Percentiles rank a stretch among this genome's conserved stretches.
Evolutionary conservation across 2,797 vertebrate species (phyloP).

Genomic region (Spea hammondii): DNA sequence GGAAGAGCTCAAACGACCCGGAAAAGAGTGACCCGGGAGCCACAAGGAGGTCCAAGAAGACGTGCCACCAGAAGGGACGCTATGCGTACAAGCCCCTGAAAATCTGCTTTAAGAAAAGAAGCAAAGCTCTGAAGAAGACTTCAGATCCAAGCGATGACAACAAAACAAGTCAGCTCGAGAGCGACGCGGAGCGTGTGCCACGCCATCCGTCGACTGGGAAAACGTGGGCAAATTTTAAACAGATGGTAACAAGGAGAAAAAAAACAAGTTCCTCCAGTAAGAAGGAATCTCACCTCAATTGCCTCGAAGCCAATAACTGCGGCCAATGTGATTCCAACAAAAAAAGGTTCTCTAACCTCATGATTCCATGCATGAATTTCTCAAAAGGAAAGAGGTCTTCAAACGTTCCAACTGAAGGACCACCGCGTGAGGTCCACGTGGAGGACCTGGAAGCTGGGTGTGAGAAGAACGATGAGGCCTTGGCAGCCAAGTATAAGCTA

Average conservation of each 20-base stretch:
- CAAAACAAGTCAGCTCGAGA: constrained; percentile 16
- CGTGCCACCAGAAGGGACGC: constrained; percentile 56
- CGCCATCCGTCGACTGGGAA: constrained; percentile 43
- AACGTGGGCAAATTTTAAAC: constrained; percentile 70
- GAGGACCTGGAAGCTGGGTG: constrained; percentile 24
- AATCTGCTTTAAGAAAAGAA: constrained; percentile 74
- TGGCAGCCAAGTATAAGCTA: constrained; percentile 42
- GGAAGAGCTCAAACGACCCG: constrained; percentile 57
- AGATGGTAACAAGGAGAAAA: constrained; percentile 59
- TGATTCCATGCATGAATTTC: constrained; percentile 65
- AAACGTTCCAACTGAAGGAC: constrained; percentile 58
- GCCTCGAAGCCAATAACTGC: constrained; percentile 55
- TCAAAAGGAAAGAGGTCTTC: constrained; percentile 61
- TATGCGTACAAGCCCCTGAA: constrained; percentile 62
- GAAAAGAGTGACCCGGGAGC: constrained; percentile 57
- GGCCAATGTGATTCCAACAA: constrained; percentile 50
- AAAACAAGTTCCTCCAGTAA: constrained; percentile 57
- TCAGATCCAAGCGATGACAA: constrained; percentile 36
- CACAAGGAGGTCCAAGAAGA: constrained; percentile 41
- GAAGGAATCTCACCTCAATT: constrained; percentile 50
- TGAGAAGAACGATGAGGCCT: not conserved
- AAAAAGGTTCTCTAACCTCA: constrained; percentile 59
- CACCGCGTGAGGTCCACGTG: constrained; percentile 44
- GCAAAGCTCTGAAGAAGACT: constrained; percentile 60
- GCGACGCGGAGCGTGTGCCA: too few species aligned